Base-by-base conservation (phyloP, 2,113 vertebrate species). In the Pteropus alecto region DNA sequence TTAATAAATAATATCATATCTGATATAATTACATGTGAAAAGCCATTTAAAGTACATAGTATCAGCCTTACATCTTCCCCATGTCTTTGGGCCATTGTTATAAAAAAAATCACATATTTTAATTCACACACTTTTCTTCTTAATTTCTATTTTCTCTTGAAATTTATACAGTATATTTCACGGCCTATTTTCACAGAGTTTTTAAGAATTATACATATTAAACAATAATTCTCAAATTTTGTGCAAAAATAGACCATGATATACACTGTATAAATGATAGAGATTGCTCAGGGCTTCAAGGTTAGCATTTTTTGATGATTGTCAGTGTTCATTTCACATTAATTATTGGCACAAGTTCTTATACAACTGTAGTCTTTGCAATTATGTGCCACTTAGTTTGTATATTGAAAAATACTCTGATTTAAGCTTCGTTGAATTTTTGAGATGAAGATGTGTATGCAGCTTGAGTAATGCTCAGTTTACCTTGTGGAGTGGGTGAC, bases 111-210 rank as follows among this genome's bases (percentile, higher is more conserved):
- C 7, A 58, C 38, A 65, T 8, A 94, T 93, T 93, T 85, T 73
- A 90, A 48, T 48, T 4, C 11, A 82, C 3, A 28, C n/a, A 30
- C 13, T 90, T 93, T 89, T 58, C 41, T 58, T 33, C 33, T 95
- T 73, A 68, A 85, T 70, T 94, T 83, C 8, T 4, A 33, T 88
- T 95, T 92, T 95, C 48, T 60, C 24, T 92, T 74, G 46, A 94
- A 92, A 92, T 74, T 54, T 88, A 22, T 85, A 3, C 6, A 71
- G 33, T 60, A 43, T 87, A 77, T 73, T 15, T 4, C 13, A 33
- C 73, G 61, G 7, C 38, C 46, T 91, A 48, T 54, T 81, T 93
- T 93, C 24, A 74, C 1, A 78, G 15, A 74, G 28, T n/a, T 46
- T 46, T 90, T 38, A 68, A 61, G n/a, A 96, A 70, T 85, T 82